Conservation (phyloP, 2,113 vertebrate species). For the Hymenochirus boettgeri region DNA sequence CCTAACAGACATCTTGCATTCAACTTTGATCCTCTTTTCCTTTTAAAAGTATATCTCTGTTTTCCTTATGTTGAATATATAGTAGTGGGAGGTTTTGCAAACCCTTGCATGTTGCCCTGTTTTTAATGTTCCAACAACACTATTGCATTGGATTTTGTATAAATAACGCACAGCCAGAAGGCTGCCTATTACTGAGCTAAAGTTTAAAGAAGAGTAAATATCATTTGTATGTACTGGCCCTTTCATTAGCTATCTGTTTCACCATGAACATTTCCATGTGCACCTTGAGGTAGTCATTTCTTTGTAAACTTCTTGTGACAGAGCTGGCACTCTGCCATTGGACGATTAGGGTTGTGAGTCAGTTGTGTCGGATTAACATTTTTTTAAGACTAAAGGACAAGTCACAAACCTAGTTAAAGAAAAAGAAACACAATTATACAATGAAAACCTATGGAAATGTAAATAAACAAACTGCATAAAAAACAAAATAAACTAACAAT, state of each 20-base stretch:
- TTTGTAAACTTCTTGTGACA: conserved; percentile 99
- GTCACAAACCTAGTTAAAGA: conserved; percentile 82
- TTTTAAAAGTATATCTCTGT: no score
- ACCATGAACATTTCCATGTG: conserved; percentile 96
- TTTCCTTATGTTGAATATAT: no score
- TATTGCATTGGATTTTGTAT: no score
- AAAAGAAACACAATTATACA: conserved; percentile 22
- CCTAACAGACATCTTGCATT: no score
- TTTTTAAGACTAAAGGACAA: conserved; percentile 98
- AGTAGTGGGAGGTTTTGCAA: no score
- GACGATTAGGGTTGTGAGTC: conserved; percentile 95
- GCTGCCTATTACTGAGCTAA: neutral
- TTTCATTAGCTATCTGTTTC: conserved; percentile 76
- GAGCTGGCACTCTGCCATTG: conserved; percentile 94
- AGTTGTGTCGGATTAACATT: conserved; percentile 98
- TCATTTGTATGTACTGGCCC: neutral
- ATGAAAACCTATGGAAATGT: neutral
- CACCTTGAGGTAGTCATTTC: conserved; percentile 98
- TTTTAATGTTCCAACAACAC: no score
- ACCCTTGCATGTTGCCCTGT: no score
- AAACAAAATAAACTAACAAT: no score
- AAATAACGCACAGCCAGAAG: neutral
- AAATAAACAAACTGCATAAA: no score
- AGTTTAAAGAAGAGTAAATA: neutral
- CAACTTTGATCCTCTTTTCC: no score